Evolutionary conservation across 2,797 vertebrate genomes (phyloP), one percentile per base, ranked within the genome.

Genomic region (Notamacropus eugenii): DNA sequence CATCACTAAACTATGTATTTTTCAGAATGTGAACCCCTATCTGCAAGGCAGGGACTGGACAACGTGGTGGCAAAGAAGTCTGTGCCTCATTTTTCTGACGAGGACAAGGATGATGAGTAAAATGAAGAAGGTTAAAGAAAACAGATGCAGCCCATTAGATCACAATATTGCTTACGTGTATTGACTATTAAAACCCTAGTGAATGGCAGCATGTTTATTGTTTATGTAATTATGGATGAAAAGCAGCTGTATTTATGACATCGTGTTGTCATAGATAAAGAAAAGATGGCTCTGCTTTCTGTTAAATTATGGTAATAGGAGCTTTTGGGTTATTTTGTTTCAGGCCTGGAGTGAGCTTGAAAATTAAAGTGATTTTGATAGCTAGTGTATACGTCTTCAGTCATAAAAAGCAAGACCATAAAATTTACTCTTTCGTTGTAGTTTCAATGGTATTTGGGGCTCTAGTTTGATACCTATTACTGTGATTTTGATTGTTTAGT

Each of bases 11-110:
- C 91, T 34, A 12, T 67, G 0, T 90, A 55, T 96, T 90, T 94
- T n/a, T 98, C 99, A 99, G 99, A 99, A 98, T 58, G 98, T 99
- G 98, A 99, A 99, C 98, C 99, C n/a, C n/a, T n/a, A n/a, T n/a
- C n/a, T n/a, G n/a, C n/a, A n/a, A n/a, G n/a, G n/a, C n/a, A n/a
- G n/a, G n/a, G n/a, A n/a, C n/a, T n/a, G n/a, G n/a, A n/a, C n/a
- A n/a, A n/a, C n/a, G n/a, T n/a, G n/a, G n/a, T n/a, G n/a, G n/a
- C n/a, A n/a, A n/a, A n/a, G n/a, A n/a, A n/a, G n/a, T n/a, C n/a
- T n/a, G n/a, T n/a, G n/a, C n/a, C n/a, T n/a, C n/a, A n/a, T n/a
- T n/a, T n/a, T n/a, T n/a, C n/a, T n/a, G n/a, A n/a, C n/a, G n/a
- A n/a, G n/a, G n/a, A n/a, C n/a, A n/a, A n/a, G n/a, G n/a, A n/a